These are phyloP conservation scores for Nothobranchius furzeri DNA, from an alignment of 2,113 vertebrate species.

Conservation along the genomic window DNA sequence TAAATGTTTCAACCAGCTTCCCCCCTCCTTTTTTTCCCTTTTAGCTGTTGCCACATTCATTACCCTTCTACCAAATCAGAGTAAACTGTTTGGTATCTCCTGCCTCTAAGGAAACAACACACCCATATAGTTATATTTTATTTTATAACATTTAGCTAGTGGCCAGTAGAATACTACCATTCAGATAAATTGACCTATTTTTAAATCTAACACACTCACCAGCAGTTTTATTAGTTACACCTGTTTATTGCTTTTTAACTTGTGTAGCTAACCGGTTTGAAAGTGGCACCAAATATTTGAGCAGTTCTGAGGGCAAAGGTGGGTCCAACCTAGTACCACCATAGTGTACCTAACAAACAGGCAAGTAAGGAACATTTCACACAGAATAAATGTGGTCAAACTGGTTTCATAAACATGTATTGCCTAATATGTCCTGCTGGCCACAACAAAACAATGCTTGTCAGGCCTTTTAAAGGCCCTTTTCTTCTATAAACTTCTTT, in stretches of 20 bases:
- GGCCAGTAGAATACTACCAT: too few relatives aligned
- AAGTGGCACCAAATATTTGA: too few relatives aligned
- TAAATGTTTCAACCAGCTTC: slow-evolving; percentile 45
- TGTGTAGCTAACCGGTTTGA: too few relatives aligned
- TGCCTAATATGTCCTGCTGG: background rate
- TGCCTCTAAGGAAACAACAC: slow-evolving; percentile 8
- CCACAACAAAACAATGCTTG: background rate
- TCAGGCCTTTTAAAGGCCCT: background rate
- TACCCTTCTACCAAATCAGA: slow-evolving; percentile 4
- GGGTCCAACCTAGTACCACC: too few relatives aligned
- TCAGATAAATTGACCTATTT: too few relatives aligned
- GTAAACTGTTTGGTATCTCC: slow-evolving; percentile 19
- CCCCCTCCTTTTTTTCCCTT: slow-evolving; percentile 1
- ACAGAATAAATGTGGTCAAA: too few relatives aligned
- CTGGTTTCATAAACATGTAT: background rate
- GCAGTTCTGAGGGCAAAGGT: too few relatives aligned
- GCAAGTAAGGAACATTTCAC: too few relatives aligned
- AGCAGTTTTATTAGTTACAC: too few relatives aligned
- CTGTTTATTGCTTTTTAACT: too few relatives aligned
- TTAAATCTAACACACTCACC: too few relatives aligned
- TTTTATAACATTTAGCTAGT: background rate
- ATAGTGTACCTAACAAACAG: background rate
- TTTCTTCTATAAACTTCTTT: slow-evolving; percentile 2
- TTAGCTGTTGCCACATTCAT: slow-evolving; percentile 29
- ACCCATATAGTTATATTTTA: background rate